Percentiles rank a stretch among this genome's conserved stretches.
phyloP scores from a whole-genome alignment of 2,797 vertebrate species.

The Lophius americanus region DNA sequence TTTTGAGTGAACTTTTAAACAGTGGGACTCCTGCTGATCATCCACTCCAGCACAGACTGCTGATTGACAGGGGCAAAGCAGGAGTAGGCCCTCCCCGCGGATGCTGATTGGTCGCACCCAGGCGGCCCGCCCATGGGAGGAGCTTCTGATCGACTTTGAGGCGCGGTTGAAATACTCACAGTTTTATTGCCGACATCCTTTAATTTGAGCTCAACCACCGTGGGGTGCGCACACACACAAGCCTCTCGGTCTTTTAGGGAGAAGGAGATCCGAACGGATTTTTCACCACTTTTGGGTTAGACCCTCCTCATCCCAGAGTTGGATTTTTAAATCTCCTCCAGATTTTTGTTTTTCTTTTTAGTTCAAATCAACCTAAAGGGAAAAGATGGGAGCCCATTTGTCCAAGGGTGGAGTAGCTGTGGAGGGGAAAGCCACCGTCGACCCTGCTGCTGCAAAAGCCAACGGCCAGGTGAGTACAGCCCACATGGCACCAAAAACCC shows the following conservation, averaged over 20 bases:
- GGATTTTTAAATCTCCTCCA: conserved; percentile 69
- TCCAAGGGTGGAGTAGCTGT: conserved; percentile 88
- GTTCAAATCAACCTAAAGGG: conserved; percentile 56
- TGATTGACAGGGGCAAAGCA: conserved; percentile 18
- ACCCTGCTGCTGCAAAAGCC: conserved; percentile 84
- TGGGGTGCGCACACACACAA: conserved; percentile 53
- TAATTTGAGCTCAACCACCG: conserved; percentile 75
- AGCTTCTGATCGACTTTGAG: conserved; percentile 73
- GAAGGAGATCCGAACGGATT: conserved; percentile 60
- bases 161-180: conserved; percentile 78
- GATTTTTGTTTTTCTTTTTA: conserved; percentile 70
- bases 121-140: conserved; percentile 76
- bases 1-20: conserved; percentile 11
- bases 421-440: conserved; percentile 80
- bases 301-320: conserved; percentile 46
- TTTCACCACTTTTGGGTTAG: conserved; percentile 44
- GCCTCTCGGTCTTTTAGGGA: conserved; percentile 27
- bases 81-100: conserved; percentile 42
- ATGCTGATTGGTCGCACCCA: conserved; percentile 62
- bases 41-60: conserved; percentile 26
- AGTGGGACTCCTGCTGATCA: conserved; percentile 14
- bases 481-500: conserved; percentile 75
- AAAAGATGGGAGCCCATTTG: conserved; percentile 90
- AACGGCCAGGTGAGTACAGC: conserved; percentile 89
- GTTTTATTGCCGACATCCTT: conserved; percentile 65